These are phyloP conservation scores for Andrena cerasifolii DNA, from an alignment of 1,140 invertebrate species.

Conservation along the genomic window DNA sequence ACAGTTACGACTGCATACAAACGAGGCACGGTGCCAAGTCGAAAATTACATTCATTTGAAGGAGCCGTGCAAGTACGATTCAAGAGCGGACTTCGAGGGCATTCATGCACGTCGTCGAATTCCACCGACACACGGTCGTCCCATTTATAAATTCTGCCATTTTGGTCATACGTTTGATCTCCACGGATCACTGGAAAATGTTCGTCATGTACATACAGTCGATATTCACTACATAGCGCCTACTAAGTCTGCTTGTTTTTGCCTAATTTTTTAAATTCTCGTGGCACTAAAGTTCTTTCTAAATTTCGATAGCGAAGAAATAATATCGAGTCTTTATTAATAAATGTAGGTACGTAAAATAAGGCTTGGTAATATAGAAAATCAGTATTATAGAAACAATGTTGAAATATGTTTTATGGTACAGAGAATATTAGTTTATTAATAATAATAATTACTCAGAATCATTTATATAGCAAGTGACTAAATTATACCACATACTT, in stretches of 20 bases:
- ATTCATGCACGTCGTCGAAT: conserved; percentile 7
- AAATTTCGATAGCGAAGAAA: too few relatives aligned
- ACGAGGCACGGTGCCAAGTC: conserved; percentile 43
- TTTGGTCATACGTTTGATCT: background rate
- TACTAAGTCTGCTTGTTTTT: too few relatives aligned
- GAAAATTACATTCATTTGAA: conserved; percentile 46
- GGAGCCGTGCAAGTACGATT: background rate
- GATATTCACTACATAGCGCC: too few relatives aligned
- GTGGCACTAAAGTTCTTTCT: too few relatives aligned
- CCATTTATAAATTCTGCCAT: conserved; percentile 1
- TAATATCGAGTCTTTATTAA: too few relatives aligned
- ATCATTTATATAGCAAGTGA: background rate
- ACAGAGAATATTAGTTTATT: background rate
- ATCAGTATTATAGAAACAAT: background rate
- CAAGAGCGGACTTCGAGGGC: background rate
- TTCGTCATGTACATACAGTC: too few relatives aligned
- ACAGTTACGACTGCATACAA: conserved; percentile 1
- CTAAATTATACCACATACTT: background rate
- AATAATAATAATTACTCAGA: background rate
- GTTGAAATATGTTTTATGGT: background rate
- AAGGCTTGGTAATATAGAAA: background rate
- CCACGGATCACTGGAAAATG: too few relatives aligned
- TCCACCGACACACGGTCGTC: background rate
- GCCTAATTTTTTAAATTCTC: too few relatives aligned
- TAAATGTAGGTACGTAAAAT: background rate